These are phyloP conservation scores for Drosophila lutescens DNA, from an alignment of 2,888 invertebrate species.

Conservation along the genomic window DNA sequence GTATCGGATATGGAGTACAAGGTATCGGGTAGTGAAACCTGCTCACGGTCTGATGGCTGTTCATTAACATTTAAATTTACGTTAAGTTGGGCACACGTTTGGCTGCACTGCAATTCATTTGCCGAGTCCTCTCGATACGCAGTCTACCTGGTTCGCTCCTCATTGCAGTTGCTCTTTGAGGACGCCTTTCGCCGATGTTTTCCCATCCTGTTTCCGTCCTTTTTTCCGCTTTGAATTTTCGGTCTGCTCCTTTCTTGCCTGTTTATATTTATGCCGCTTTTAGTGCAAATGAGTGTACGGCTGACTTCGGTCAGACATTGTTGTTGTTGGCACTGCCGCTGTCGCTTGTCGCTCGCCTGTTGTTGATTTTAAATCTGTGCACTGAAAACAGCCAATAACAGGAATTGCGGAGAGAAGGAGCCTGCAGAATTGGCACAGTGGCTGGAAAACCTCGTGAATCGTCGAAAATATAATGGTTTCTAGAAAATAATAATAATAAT, in stretches of 20 bases:
- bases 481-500: too few species aligned
- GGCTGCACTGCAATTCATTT: constrained; percentile 61
- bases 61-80: constrained; percentile 64
- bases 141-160: constrained; percentile 28
- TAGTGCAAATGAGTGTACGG: constrained; percentile 63
- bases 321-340: constrained; percentile 27
- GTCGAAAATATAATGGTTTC: not conserved
- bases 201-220: not conserved
- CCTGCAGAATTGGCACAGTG: constrained; percentile 34
- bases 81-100: constrained; percentile 63
- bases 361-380: constrained; percentile 74
- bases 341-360: constrained; percentile 48
- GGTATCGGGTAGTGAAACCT: constrained; percentile 11
- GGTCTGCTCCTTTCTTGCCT: constrained; percentile 33
- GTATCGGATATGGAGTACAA: not conserved
- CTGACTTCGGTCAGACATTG: constrained; percentile 61
- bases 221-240: constrained; percentile 8
- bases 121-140: constrained; percentile 46
- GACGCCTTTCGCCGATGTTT: not conserved
- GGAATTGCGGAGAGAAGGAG: constrained; percentile 35
- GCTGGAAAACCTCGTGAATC: not conserved
- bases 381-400: constrained; percentile 54
- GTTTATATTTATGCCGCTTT: constrained; percentile 74
- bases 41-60: constrained; percentile 14
- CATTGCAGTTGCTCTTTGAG: constrained; percentile 43